Evolutionary conservation across 2,888 invertebrate species (phyloP), one percentile per base, ranked within the genome.

Genomic region (Agrilus biguttatus): DNA sequence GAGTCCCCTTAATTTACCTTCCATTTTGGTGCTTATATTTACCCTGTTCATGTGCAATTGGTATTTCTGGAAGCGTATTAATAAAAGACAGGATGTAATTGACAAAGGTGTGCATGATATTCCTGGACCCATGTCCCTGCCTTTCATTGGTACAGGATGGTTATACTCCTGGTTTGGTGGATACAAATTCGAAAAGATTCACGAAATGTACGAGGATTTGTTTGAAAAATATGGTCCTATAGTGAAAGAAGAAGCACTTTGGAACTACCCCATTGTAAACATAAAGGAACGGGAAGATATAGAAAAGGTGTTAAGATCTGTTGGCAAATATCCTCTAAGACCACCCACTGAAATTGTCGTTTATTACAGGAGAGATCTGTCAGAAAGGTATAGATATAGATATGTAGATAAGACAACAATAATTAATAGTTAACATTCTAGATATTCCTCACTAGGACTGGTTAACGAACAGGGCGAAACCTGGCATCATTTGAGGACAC

Each of bases 291-390:
- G 77, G 33, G 64, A 66, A 1, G 86, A 86, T 49, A 77, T 90
- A 49, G 86, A 88, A 57, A 75, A 75, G 28, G 80, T 89, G 13
- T 67, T 88, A n/a, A 75, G 77, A 51, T 74, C 77, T 47, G 75
- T 78, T 10, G 79, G 83, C 48, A 80, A 78, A 59, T 80, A 78
- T 55, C 88, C 88, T 1, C 75, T 83, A 54, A 73, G 90, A 14
- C 89, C 90, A 10, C 83, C 85, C 32, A 85, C 85, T 2, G 86
- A 86, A 66, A 83, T 86, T 50, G 78, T 85, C 19, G 78, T 81
- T 39, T 71, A 78, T 53, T 89, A 89, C 65, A 70, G 89, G 28
- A 71, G 68, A 42, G 77, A 77, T 36, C 70, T 82, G 14, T 83
- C 82, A 0, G 89, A 89, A 57, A 73, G 28, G 28, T 28, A 28